These are phyloP conservation scores for Acestrorhynchus altus DNA, from an alignment of 2,797 vertebrate species.

Conservation along the genomic window DNA sequence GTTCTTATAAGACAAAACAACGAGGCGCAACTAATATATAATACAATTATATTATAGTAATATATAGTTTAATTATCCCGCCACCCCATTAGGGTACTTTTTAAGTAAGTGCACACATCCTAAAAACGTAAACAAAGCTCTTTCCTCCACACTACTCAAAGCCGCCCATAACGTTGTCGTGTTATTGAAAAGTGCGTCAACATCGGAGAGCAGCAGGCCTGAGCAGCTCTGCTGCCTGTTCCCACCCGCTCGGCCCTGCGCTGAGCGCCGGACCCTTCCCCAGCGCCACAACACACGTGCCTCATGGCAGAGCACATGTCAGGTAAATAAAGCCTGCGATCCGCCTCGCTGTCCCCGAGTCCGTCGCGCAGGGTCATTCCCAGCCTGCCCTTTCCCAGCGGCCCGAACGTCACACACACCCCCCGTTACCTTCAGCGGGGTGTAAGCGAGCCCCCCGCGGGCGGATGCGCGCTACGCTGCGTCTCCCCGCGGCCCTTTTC, in stretches of 20 bases:
- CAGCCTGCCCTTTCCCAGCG: conserved; percentile 55
- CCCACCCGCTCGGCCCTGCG: too few species aligned
- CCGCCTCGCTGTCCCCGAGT: conserved; percentile 66
- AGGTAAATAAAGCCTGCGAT: conserved; percentile 23
- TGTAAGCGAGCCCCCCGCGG: background rate
- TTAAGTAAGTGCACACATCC: too few species aligned
- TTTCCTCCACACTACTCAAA: too few species aligned
- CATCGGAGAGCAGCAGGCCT: background rate
- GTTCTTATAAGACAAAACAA: too few species aligned
- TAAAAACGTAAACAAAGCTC: too few species aligned
- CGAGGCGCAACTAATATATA: too few species aligned
- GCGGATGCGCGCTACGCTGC: background rate
- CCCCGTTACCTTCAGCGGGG: conserved; percentile 38
- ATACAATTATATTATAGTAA: too few species aligned
- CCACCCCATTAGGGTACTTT: too few species aligned
- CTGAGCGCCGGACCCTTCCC: background rate
- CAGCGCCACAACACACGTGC: conserved; percentile 20
- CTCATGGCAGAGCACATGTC: conserved; percentile 48
- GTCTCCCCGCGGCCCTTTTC: conserved; percentile 47
- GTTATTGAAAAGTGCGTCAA: conserved; percentile 26
- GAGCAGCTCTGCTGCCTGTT: background rate
- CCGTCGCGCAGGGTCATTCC: conserved; percentile 60
- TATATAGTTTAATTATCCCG: too few species aligned
- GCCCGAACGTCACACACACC: background rate
- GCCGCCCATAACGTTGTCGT: background rate